Evolutionary conservation across 2,797 vertebrate species (phyloP), one percentile per base, ranked within the genome.

Genomic region (Paguma larvata): DNA sequence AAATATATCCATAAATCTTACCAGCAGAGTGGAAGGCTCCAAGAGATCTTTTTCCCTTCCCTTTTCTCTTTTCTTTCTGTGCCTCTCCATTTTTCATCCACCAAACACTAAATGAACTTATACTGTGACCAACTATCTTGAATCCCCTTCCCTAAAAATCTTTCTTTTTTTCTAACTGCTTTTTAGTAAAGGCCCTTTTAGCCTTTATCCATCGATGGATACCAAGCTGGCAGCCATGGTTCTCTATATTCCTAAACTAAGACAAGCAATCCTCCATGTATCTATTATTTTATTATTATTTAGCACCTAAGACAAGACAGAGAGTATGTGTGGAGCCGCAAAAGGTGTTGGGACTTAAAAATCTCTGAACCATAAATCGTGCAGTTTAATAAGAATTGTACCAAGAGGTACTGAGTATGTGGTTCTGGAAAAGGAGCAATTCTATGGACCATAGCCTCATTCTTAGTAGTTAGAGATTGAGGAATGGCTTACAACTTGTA

Each of bases 291-390:
- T 0, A 10, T 89, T 73, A 91, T 88, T 89, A 85, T 86, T 97
- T 93, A 97, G 72, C 92, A 95, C n/a, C 85, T 93, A 80, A 92
- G 94, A 11, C 65, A 86, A 77, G 92, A 86, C 1, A 79, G 30
- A 12, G 16, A 32, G 6, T 89, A 2, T 13, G 0, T 13, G 41
- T 59, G n/a, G 79, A 80, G 73, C 70, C 44, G 25, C 73, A 89
- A 91, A 80, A 84, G 13, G 77, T 27, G 19, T 16, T 73, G 87
- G 2, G 18, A 96, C 9, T 56, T 85, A 93, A 98, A 77, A 97
- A 70, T 0, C 14, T 78, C 68, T 41, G 15, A 97, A 83, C 6
- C 56, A 38, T 38, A 59, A 80, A 75, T 62, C 70, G 65, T 85
- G 2, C 7, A 34, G 83, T 92, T 97, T 63, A 94, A 41, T 53